These are phyloP conservation scores for Brachionus asplanchnoidis DNA, from an alignment of 1,140 invertebrate genomes.

Conservation along the genomic window DNA sequence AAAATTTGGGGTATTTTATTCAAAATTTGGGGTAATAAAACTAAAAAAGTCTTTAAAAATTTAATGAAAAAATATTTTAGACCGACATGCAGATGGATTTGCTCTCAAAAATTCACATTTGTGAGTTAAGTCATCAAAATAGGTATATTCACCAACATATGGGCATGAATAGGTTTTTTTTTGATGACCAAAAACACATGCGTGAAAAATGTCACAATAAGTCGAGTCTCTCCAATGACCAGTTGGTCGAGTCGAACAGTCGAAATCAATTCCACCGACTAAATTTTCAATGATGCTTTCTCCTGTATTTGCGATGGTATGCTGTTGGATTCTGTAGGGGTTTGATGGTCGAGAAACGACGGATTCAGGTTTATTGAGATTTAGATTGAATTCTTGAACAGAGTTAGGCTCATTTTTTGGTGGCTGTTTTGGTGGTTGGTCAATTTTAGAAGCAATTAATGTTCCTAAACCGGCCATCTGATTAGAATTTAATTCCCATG, in stretches of 20 bases:
- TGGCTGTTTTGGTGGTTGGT: not conserved
- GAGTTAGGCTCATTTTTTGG: not conserved
- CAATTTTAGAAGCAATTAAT: conserved; percentile 9
- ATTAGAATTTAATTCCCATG: not conserved
- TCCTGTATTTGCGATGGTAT: not conserved
- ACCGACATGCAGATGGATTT: not conserved
- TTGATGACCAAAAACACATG: conserved; percentile 34
- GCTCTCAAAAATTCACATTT: not conserved
- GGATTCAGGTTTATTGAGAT: not conserved
- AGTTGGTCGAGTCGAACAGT: not conserved
- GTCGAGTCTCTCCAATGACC: conserved; percentile 26
- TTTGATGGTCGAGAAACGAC: not conserved
- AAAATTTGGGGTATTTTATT: too few relatives aligned
- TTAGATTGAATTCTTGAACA: not conserved
- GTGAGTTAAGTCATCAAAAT: conserved; percentile 27
- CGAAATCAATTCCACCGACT: conserved; percentile 15
- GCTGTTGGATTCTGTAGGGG: conserved; percentile 4
- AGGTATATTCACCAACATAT: conserved; percentile 25
- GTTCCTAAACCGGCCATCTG: not conserved
- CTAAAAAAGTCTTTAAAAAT: too few relatives aligned
- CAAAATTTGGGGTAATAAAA: too few relatives aligned
- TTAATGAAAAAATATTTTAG: not conserved
- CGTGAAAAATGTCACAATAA: conserved; percentile 42
- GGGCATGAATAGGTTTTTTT: conserved; percentile 24
- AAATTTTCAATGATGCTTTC: conserved; percentile 18